These are phyloP conservation scores for Urocyon cinereoargenteus DNA, from an alignment of 2,797 vertebrate genomes.

Conservation along the genomic window DNA sequence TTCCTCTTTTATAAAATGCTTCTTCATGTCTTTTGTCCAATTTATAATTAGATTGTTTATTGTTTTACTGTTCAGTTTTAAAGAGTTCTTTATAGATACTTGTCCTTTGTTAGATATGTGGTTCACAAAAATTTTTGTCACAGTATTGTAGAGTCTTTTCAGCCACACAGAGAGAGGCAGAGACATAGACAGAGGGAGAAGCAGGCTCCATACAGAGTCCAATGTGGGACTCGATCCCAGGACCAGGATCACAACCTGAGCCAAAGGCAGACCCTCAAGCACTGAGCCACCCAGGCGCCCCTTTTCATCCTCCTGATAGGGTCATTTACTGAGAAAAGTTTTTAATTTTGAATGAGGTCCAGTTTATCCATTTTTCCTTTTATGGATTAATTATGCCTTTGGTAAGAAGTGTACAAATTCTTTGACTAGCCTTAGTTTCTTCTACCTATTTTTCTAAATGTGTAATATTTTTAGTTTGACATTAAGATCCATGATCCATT, in stretches of 20 bases:
- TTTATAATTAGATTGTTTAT: not conserved
- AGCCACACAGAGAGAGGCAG: not conserved
- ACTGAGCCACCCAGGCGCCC: no score
- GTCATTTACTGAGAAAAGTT: not conserved
- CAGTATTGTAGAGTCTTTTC: not conserved
- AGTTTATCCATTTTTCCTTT: not conserved
- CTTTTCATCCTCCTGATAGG: not conserved
- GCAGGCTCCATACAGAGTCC: no score
- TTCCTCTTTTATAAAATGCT: not conserved
- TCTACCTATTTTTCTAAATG: not conserved
- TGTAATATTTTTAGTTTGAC: not conserved
- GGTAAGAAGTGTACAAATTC: not conserved
- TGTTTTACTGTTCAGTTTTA: constrained; percentile 4
- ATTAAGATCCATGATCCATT: not conserved
- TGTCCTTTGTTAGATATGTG: not conserved
- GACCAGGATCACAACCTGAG: no score
- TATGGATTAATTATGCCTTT: not conserved
- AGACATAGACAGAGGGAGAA: no score
- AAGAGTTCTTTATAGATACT: not conserved
- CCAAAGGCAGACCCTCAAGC: no score
- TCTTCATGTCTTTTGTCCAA: not conserved
- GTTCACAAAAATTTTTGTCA: not conserved
- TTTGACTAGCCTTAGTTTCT: not conserved
- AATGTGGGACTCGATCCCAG: no score
- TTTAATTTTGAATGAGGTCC: not conserved